phyloP scores from a whole-genome alignment of 2,113 vertebrate species.

The Elaphurus davidianus region DNA sequence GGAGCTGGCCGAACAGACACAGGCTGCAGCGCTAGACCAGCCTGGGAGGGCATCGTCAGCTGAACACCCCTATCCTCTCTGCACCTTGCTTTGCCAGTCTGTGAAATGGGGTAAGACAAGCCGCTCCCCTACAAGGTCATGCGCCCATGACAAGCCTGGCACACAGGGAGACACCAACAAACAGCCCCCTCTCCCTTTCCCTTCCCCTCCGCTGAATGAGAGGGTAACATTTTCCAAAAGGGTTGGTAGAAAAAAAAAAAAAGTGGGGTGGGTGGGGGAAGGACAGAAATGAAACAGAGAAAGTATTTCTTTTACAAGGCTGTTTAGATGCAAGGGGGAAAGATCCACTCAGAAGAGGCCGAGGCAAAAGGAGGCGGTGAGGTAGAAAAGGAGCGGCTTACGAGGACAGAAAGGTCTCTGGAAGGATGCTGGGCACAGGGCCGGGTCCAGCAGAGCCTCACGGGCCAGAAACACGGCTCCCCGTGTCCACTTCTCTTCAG shows the following conservation, averaged over 20 bases:
- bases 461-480: background rate
- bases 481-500: background rate
- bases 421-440: fast-evolving
- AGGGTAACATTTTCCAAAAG: background rate
- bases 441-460: fast-evolving
- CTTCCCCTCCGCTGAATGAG: background rate
- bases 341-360: background rate
- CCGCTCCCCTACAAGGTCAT: background rate
- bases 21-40: background rate
- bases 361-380: background rate
- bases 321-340: background rate
- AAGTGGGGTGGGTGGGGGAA: too few species aligned
- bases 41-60: background rate
- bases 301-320: background rate
- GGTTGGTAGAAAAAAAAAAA: background rate
- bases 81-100: background rate
- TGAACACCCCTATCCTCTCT: background rate
- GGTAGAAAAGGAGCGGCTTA: background rate
- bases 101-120: background rate
- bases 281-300: background rate
- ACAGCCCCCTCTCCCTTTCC: background rate
- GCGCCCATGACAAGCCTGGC: background rate
- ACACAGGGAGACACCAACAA: background rate
- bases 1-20: background rate
- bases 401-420: background rate